Conservation (phyloP, 2,797 vertebrate genomes). For the Bradypodion pumilum region DNA sequence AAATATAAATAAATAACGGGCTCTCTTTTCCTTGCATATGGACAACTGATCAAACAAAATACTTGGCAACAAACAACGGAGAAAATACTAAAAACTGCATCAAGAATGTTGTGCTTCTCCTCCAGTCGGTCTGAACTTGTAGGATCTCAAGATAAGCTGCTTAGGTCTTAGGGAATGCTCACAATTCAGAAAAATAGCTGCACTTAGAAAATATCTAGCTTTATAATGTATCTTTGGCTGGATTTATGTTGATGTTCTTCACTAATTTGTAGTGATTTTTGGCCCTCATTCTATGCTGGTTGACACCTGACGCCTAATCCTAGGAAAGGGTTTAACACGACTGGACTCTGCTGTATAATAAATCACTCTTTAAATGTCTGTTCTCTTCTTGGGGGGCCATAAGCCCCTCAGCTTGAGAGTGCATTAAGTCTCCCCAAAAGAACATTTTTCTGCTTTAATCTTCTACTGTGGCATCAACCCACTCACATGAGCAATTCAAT, state of each 20-base stretch:
- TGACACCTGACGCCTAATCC: not conserved
- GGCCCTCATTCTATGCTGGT: not conserved
- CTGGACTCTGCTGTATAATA: not conserved
- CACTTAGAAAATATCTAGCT: slow-evolving; percentile 9
- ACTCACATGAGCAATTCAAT: not conserved
- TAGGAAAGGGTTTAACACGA: not conserved
- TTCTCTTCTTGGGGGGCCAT: not conserved
- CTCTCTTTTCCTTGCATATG: not conserved
- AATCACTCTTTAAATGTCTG: slow-evolving; percentile 6
- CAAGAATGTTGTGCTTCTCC: not conserved
- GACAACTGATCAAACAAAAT: slow-evolving; percentile 24
- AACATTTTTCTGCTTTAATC: not conserved
- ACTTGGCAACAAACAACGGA: slow-evolving; percentile 20
- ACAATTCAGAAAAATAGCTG: not conserved
- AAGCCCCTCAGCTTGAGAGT: not conserved
- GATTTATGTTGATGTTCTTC: not conserved
- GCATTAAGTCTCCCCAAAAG: not conserved
- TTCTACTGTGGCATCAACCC: too few relatives aligned
- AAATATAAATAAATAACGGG: slow-evolving; percentile 3
- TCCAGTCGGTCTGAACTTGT: not conserved
- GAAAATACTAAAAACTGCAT: not conserved
- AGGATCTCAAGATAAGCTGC: not conserved
- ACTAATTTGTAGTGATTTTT: not conserved
- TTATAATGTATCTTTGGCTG: slow-evolving; percentile 7
- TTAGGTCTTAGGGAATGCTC: not conserved